Base-by-base conservation (phyloP, 1,140 invertebrate genomes). In the Ceratosolen fusciceps region DNA sequence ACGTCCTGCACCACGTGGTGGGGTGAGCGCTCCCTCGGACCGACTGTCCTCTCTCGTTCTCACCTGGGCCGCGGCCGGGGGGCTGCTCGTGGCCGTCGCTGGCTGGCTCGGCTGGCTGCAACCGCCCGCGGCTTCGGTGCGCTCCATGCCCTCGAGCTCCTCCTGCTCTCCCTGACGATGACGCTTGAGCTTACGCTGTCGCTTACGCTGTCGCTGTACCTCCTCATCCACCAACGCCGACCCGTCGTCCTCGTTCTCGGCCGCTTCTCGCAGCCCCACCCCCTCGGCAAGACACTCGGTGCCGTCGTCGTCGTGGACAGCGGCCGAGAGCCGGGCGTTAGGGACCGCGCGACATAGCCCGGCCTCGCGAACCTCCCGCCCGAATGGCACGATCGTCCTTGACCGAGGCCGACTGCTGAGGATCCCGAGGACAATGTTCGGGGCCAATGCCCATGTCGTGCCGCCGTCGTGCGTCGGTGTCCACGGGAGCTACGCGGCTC, bases 281-380 rank as follows among this genome's bases (percentile, higher is more conserved):
- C 16, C 14, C 2, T 43, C 37, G 2, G 1, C n/a, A 34, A 0
- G 1, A 7, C 12, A 19, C n/a, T 70, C 77, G 75, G 7, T 24
- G 26, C 7, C 58, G 43, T 24, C 43, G 74, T 29, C 8, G 52
- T 37, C 34, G 52, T 54, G 37, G 12, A 52, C 67, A 31, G 54
- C 54, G 52, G 68, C 67, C 3, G 43, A 34, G 26, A 43, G 34
- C 19, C 49, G 31, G 31, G 56, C 29, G 31, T 77, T 77, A 77
- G 62, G 75, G 31, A 39, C 65, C 24, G 65, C 75, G n/a, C 29
- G 49, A 52, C 75, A 70, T 77, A 77, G 24, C 37, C 75, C 49
- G 49, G 65, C 65, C 75, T 70, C 74, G 73, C 37, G 26, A 8
- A 77, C 26, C 34, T 52, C 31, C 9, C 65, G 29, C 65, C 60